Conservation (phyloP, 2,888 invertebrate genomes). For the Cheilosia pagana region DNA sequence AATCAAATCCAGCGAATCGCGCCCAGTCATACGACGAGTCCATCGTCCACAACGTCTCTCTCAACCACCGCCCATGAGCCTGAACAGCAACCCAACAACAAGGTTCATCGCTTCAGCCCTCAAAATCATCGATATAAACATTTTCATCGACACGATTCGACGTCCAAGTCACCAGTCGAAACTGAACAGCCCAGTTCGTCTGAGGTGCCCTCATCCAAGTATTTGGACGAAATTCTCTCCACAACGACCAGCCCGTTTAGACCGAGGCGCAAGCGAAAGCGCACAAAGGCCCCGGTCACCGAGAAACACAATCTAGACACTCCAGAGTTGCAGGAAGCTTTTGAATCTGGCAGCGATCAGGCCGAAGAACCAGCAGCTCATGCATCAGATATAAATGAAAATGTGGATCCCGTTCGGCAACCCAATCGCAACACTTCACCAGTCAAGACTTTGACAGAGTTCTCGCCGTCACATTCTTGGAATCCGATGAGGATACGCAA, state of each 20-base stretch:
- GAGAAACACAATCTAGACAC: constrained; percentile 80
- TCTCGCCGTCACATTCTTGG: constrained; percentile 77
- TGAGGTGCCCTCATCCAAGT: constrained; percentile 61
- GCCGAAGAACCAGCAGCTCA: constrained; percentile 77
- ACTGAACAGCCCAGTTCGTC: constrained; percentile 61
- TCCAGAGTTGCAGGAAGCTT: constrained; percentile 81
- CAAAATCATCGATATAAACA: constrained; percentile 34
- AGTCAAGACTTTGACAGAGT: constrained; percentile 52
- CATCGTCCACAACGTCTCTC: background rate
- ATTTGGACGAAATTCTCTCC: constrained; percentile 60
- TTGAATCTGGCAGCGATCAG: constrained; percentile 76
- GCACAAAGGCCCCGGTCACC: constrained; percentile 77
- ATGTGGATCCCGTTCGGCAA: constrained; percentile 16
- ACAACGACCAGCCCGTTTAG: constrained; percentile 36
- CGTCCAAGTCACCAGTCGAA: constrained; percentile 27
- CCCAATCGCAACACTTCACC: constrained; percentile 37
- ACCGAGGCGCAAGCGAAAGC: constrained; percentile 77
- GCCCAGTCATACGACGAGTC: constrained; percentile 1
- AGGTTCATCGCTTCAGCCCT: constrained; percentile 43
- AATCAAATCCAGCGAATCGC: constrained; percentile 35
- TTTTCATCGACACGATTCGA: constrained; percentile 16
- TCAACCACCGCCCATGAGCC: constrained; percentile 32
- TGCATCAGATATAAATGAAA: constrained; percentile 78
- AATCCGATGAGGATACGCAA: constrained; percentile 80
- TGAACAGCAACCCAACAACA: constrained; percentile 41